Evolutionary conservation across 2,797 vertebrate genomes (phyloP).

Genomic region (Pyrocephalus nanus): DNA sequence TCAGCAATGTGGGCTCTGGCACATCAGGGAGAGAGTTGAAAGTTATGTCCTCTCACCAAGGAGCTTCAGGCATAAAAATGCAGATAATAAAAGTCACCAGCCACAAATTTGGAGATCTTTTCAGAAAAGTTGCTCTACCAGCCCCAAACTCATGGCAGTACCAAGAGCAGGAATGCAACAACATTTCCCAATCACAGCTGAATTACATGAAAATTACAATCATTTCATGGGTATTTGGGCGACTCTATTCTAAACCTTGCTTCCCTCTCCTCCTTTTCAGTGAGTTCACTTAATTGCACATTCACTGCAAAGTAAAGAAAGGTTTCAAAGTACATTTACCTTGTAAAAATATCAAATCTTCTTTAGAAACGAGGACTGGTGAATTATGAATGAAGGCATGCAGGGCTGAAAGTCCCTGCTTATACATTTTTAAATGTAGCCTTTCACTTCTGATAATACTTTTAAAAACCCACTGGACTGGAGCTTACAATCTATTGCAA

Average conservation of each 20-base stretch:
- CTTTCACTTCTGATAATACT: slow-evolving; percentile 62
- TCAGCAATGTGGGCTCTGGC: neutral
- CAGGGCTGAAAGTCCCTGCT: slow-evolving; percentile 50
- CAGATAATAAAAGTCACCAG: neutral
- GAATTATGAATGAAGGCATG: slow-evolving; percentile 71
- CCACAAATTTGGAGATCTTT: neutral
- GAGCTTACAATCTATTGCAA: neutral
- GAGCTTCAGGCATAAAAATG: neutral
- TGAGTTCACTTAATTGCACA: slow-evolving; percentile 21
- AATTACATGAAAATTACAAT: neutral
- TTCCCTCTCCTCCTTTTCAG: neutral
- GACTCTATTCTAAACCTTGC: neutral
- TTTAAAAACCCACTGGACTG: slow-evolving; percentile 38
- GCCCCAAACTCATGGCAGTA: neutral
- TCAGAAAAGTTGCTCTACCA: neutral
- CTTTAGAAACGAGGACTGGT: slow-evolving; percentile 53
- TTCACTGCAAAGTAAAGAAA: slow-evolving; percentile 63
- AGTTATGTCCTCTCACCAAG: neutral
- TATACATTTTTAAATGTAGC: slow-evolving; percentile 73
- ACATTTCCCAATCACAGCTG: neutral
- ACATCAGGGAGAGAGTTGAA: fast-evolving
- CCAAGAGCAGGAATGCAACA: neutral
- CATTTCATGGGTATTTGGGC: neutral
- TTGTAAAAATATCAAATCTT: slow-evolving; percentile 63
- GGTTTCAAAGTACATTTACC: slow-evolving; percentile 68